Conservation (phyloP, 2,113 vertebrate genomes). For the Gadus chalcogrammus region DNA sequence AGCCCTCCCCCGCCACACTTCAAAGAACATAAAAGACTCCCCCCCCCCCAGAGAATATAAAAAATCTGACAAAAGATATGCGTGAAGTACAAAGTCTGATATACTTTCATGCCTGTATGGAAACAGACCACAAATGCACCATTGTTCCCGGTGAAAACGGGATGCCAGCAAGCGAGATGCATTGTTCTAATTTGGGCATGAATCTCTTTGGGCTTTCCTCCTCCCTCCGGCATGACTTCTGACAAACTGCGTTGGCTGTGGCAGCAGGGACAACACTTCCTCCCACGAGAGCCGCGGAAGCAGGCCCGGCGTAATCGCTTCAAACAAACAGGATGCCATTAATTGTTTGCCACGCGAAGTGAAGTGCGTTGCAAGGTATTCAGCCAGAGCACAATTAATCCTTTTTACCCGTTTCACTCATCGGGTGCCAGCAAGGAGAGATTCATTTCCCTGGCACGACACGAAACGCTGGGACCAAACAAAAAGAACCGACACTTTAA, state of each 20-base stretch:
- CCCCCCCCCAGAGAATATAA: conserved; percentile 49
- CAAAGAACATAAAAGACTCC: conserved; percentile 51
- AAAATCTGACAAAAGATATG: conserved; percentile 38
- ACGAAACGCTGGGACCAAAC: conserved; percentile 39
- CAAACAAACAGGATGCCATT: conserved; percentile 68
- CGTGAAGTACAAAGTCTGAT: conserved; percentile 43
- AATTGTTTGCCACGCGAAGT: conserved; percentile 57
- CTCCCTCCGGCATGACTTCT: conserved; percentile 57
- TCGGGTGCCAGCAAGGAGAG: conserved; percentile 46
- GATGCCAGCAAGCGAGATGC: conserved; percentile 46
- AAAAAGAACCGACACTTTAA: background rate
- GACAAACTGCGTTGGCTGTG: conserved; percentile 63
- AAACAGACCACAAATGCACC: conserved; percentile 60
- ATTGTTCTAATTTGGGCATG: conserved; percentile 70
- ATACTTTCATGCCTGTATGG: conserved; percentile 61
- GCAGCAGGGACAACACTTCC: conserved; percentile 62
- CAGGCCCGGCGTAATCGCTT: conserved; percentile 61
- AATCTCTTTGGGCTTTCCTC: conserved; percentile 53
- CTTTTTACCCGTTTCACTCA: conserved; percentile 57
- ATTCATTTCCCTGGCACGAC: conserved; percentile 39
- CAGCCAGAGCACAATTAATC: conserved; percentile 51
- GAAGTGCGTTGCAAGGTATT: conserved; percentile 51
- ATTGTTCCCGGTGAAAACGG: conserved; percentile 65
- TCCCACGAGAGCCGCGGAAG: conserved; percentile 65
- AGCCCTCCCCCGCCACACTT: conserved; percentile 51